Base-by-base conservation (phyloP, 2,888 invertebrate species). In the Tinea trinotella region DNA sequence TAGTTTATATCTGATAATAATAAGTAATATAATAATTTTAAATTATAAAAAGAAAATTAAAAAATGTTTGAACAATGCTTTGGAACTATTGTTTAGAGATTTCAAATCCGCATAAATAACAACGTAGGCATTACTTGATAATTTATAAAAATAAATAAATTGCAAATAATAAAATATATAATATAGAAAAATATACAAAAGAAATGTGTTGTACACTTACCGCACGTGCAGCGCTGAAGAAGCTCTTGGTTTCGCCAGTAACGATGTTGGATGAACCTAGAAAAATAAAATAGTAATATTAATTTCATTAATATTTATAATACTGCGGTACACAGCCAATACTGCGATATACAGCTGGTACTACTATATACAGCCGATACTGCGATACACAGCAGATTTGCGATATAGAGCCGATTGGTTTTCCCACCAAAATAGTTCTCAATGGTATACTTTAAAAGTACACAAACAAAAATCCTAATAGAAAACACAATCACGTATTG, bases 231-330 rank as follows among this genome's bases (percentile, higher is more conserved):
- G 94, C 93, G 70, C 94, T 95, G 87, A 96, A 94, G 88, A 95
- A 92, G 79, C 95, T 95, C 84, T 94, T 95, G 10, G 94, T 95
- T 84, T 96, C 95, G 59, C 95, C 95, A 63, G 95, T 94, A 65
- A 96, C 94, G 68, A 95, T 92, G 82, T 94, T 95, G 58, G 94
- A 93, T 60, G 94, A 92, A 64, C 95, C 91, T 91, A 79, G 72
- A 83, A 80, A 65, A 70, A 56, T 57, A 56, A 50, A 15, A 15
- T 52, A 56, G 44, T 52, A 59, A 40, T 40, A 40, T n/a, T n/a
- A n/a, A n/a, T n/a, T 30, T 30, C 30, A 10, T 7, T 10, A 30
- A n/a, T n/a, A n/a, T n/a, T n/a, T n/a, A n/a, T n/a, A n/a, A n/a
- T n/a, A n/a, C n/a, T n/a, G n/a, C n/a, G n/a, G n/a, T n/a, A n/a